A percentile compares a stretch with the other conserved stretches of the same genome.
These are phyloP conservation scores for Phortica variegata DNA, from an alignment of 1,140 invertebrate genomes.

Conservation along the genomic window DNA sequence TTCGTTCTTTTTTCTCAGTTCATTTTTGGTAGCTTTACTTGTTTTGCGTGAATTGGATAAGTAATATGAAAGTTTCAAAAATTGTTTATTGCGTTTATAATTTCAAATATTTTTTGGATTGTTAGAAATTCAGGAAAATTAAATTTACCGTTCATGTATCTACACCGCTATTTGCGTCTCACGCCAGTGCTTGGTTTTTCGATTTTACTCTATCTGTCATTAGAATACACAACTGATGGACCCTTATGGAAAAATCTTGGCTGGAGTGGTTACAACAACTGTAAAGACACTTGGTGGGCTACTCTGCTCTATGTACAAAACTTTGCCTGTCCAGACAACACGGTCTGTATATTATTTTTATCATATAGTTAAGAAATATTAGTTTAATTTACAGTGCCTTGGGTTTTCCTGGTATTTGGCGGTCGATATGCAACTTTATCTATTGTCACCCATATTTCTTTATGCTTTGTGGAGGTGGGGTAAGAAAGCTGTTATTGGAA, in stretches of 20 bases:
- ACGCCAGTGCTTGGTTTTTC: slow-evolving; percentile 29
- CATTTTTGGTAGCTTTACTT: slow-evolving; percentile 65
- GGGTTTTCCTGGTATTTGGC: slow-evolving; percentile 86
- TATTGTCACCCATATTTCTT: slow-evolving; percentile 72
- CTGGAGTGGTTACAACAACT: slow-evolving; percentile 31
- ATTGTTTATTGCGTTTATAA: neutral
- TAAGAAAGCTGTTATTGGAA: slow-evolving; percentile 20
- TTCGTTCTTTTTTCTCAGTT: slow-evolving; percentile 68
- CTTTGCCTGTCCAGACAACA: slow-evolving; percentile 25
- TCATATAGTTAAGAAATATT: neutral
- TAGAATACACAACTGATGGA: slow-evolving; percentile 15
- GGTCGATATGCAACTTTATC: slow-evolving; percentile 81
- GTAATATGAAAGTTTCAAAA: slow-evolving; percentile 57
- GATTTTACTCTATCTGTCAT: slow-evolving; percentile 8
- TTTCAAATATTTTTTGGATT: neutral
- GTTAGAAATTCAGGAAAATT: slow-evolving; percentile 33
- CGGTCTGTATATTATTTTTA: slow-evolving; percentile 1
- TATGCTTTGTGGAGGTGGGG: slow-evolving; percentile 67
- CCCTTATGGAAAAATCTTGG: slow-evolving; percentile 17
- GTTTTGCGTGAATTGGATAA: slow-evolving; percentile 66
- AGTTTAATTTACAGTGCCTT: slow-evolving; percentile 69
- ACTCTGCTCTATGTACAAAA: slow-evolving; percentile 35
- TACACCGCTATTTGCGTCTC: slow-evolving; percentile 40
- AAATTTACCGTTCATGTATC: slow-evolving; percentile 41
- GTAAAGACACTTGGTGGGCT: slow-evolving; percentile 27